Base-by-base conservation (phyloP, 2,113 vertebrate species). In the Narcine bancroftii region DNA sequence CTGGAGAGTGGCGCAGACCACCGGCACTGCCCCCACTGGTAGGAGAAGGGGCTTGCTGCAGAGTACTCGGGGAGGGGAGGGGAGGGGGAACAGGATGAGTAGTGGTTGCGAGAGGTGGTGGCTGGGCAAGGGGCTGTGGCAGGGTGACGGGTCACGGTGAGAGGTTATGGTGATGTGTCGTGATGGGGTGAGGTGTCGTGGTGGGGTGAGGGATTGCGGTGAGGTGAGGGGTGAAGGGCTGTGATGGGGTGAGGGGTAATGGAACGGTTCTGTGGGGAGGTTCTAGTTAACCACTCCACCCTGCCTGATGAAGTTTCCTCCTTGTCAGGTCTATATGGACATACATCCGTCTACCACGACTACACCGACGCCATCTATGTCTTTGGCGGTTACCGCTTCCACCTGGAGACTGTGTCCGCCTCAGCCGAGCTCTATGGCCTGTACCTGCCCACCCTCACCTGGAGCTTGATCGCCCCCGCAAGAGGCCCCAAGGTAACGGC, bases 341-440 rank as follows among this genome's bases (percentile, higher is more conserved):
- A 98, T 93, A 97, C 98, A 0, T 96, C 97, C 0, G 96, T 98
- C 26, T 98, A 98, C 94, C 97, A 98, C 2, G 96, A 97, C 93
- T 96, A 96, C 93, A 98, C 97, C 0, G 97, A 98, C 93, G 96
- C 98, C 1, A 93, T 98, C 76, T 98, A 97, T 0, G 97, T 98
- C 42, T 98, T 98, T 73, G 98, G 98, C n/a, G 98, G 98, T 45
- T 97, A 97, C 92, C 97, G 98, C 72, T 98, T 98, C 92, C 97
- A 98, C 0, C 97, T 98, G 56, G 97, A 98, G 93, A 95, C 97
- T n/a, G 98, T 98, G 2, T 97, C 97, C 56, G 96, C 97, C 0
- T 98, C 97, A 29, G 96, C 96, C 0, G 97, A 98, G 85, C 97
- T 98, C 15, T 98, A 98, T 93, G 97, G 97, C 92, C 94, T 98